Evolutionary conservation across 2,797 vertebrate genomes (phyloP).

Genomic region (Octomys mimax): DNA sequence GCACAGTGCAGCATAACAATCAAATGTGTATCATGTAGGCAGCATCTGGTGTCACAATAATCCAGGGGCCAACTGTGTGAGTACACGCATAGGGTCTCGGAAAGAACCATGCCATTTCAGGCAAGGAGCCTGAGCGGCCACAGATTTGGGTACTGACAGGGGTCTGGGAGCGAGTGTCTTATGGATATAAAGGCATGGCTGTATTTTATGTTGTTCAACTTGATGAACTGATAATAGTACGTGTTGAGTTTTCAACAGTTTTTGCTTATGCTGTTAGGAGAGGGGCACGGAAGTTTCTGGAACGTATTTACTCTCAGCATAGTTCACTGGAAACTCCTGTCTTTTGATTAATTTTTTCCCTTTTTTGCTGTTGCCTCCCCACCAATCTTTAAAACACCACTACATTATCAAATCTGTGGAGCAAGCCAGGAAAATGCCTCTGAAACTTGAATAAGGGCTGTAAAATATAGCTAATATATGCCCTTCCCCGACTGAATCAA

Average conservation of each 20-base stretch:
- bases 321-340: background rate
- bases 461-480: conserved; percentile 57
- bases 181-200: too few relatives aligned
- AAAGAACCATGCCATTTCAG: background rate
- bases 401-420: conserved; percentile 18
- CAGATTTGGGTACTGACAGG: background rate
- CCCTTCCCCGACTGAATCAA: background rate
- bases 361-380: conserved; percentile 15
- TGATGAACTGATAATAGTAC: background rate
- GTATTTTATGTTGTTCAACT: background rate
- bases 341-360: conserved; percentile 48
- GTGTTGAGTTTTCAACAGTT: background rate
- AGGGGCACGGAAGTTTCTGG: background rate
- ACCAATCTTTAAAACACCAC: conserved; percentile 49
- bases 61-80: too few relatives aligned
- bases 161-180: background rate
- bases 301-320: background rate
- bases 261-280: background rate
- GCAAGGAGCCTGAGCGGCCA: background rate
- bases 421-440: conserved; percentile 65
- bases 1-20: background rate
- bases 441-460: conserved; percentile 58
- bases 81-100: background rate
- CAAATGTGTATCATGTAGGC: background rate
- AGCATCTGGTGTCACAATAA: background rate